Conservation (phyloP, 2,888 invertebrate species). For the Drosophila nr. perissopoda region DNA sequence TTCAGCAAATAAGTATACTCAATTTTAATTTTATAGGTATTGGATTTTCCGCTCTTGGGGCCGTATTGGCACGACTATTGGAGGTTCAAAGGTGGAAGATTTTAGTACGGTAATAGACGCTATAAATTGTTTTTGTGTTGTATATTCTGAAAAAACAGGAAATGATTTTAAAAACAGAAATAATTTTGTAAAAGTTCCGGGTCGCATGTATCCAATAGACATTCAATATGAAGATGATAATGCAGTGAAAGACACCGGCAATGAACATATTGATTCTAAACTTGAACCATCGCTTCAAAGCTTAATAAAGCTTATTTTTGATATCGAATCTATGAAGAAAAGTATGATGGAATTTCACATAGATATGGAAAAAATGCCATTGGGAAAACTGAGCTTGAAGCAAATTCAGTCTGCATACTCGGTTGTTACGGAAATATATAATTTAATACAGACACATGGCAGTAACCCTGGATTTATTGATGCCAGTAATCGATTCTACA, state of each 20-base stretch:
- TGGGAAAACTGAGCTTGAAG: conserved; percentile 96
- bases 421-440: conserved; percentile 90
- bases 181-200: conserved; percentile 90
- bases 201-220: conserved; percentile 90
- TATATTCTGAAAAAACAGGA: conserved; percentile 92
- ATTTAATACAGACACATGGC: conserved; percentile 86
- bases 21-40: conserved; percentile 85
- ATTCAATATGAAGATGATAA: conserved; percentile 92
- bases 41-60: conserved; percentile 98
- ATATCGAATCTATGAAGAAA: conserved; percentile 95
- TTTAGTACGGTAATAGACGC: conserved; percentile 86
- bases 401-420: conserved; percentile 94
- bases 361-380: conserved; percentile 98
- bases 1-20: conserved; percentile 5
- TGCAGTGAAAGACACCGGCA: conserved; percentile 71
- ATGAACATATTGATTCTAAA: conserved; percentile 86
- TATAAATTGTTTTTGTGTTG: conserved; percentile 87
- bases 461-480: conserved; percentile 88
- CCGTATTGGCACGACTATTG: conserved; percentile 97
- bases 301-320: conserved; percentile 94
- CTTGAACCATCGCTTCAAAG: conserved; percentile 92
- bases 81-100: conserved; percentile 88
- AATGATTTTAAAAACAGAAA: conserved; percentile 90
- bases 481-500: conserved; percentile 97
- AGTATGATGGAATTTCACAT: conserved; percentile 97